Base-by-base conservation (phyloP, 35 echinoderm and acorn worm genomes). In the Patiria miniata region DNA sequence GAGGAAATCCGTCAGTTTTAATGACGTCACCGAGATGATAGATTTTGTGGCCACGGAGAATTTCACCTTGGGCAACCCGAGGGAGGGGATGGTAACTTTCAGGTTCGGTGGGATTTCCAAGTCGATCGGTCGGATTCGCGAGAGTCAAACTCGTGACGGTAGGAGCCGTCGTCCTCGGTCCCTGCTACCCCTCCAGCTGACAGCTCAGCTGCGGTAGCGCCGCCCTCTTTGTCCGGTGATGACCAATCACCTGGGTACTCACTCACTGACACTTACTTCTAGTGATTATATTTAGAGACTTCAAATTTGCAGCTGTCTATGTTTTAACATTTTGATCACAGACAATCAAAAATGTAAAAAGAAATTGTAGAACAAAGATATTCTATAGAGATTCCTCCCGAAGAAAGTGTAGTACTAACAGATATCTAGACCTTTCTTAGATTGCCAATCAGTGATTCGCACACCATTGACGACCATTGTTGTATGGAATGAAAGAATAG, bases 1-100 rank as follows among this genome's bases (percentile, higher is more conserved):
- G 65, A 73, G 65, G 26, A 73, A 73, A 73, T 73, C 65, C 29
- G 65, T 73, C 65, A 73, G 65, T 30, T 73, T 73, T 30, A 73
- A 73, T 73, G 65, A 73, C 26, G 65, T 73, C 0, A 73, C 65
- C 19, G 65, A 73, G 65, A 73, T 73, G 65, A 73, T 73, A 18
- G 65, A 73, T 23, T 73, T 73, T 34, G 65, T 73, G 2, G 65
- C 65, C 26, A 73, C 65, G 14, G 65, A 73, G 29, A 73, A 73
- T 34, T 73, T 73, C 65, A 73, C 26, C 65, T 23, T 73, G 19
- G 65, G 26, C 19, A 73, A 73, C 65, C 23, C 3, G 65, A 73
- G 2, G 65, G n/a, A 26, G 26, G 2, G 7, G 58, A 61, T 19
- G 65, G 65, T 8, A 73, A 73, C 65, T 73, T 73, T 73, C 65